Evolutionary conservation across 2,113 vertebrate species (phyloP).

Genomic region (Struthio camelus): DNA sequence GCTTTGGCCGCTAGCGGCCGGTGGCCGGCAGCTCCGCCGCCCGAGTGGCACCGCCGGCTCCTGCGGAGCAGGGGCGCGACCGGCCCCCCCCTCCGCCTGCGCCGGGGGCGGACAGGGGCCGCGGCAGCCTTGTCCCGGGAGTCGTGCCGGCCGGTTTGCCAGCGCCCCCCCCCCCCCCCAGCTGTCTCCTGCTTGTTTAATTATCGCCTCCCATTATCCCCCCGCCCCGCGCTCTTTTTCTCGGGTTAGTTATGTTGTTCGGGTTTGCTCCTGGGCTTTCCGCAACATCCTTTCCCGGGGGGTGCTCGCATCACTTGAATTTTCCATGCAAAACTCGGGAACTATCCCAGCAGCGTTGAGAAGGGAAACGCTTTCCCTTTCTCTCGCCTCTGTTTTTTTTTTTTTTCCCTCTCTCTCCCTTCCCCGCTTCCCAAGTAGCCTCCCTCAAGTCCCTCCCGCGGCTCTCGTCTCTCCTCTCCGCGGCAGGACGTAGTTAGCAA

Average conservation of each 20-base stretch:
- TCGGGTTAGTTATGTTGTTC: background rate
- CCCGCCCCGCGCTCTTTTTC: accelerated
- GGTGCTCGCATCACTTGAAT: background rate
- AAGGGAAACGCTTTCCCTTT: background rate
- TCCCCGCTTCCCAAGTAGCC: background rate
- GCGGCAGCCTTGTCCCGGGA: background rate
- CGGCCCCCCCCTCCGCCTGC: background rate
- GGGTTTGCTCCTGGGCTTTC: background rate
- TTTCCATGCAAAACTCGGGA: background rate
- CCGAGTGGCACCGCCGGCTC: background rate
- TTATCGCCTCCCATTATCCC: too few relatives aligned
- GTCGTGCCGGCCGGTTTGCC: too few relatives aligned
- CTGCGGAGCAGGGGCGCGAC: background rate
- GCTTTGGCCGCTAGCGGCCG: background rate
- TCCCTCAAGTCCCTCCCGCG: background rate
- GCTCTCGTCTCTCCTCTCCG: background rate
- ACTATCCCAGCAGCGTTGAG: background rate
- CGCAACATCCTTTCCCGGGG: background rate
- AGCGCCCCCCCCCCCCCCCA: accelerated
- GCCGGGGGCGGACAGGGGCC: background rate
- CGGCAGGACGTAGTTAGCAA: background rate
- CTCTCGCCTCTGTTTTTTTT: background rate
- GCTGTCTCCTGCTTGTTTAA: too few relatives aligned
- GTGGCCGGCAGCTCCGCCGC: background rate
- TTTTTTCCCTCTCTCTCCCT: background rate